phyloP scores from a whole-genome alignment of 2,113 vertebrate genomes.

The Pterophyllum scalare region DNA sequence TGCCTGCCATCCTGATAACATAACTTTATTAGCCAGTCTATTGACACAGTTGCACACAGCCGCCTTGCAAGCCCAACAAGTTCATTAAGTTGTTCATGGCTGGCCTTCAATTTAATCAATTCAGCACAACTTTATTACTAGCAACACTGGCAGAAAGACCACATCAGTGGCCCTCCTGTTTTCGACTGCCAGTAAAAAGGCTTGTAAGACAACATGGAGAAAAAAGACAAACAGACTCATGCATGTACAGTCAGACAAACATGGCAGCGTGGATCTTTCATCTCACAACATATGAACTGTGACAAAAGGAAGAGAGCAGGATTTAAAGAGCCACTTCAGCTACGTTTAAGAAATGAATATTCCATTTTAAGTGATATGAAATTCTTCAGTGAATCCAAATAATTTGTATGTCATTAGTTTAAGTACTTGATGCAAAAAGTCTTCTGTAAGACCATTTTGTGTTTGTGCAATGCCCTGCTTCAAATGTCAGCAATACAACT shows the following conservation, averaged over 20 bases:
- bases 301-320: not conserved
- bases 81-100: constrained; percentile 57
- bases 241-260: not conserved
- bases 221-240: not conserved
- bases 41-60: constrained; percentile 60
- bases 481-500: not conserved
- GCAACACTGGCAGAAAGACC: constrained; percentile 39
- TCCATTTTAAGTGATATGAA: not conserved
- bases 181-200: constrained; percentile 23
- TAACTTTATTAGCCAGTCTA: constrained; percentile 72
- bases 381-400: not conserved
- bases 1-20: constrained; percentile 60
- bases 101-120: constrained; percentile 60
- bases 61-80: constrained; percentile 49
- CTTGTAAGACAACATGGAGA: constrained; percentile 8
- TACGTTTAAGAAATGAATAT: not conserved
- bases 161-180: constrained; percentile 33
- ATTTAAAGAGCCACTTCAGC: not conserved
- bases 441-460: not conserved
- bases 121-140: constrained; percentile 63
- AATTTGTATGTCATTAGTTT: not conserved
- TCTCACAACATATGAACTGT: not conserved
- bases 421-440: not conserved
- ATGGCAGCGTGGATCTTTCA: not conserved
- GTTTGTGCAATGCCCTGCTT: not conserved